phyloP scores from a whole-genome alignment of 2,113 vertebrate genomes.

The Donacobius atricapilla region DNA sequence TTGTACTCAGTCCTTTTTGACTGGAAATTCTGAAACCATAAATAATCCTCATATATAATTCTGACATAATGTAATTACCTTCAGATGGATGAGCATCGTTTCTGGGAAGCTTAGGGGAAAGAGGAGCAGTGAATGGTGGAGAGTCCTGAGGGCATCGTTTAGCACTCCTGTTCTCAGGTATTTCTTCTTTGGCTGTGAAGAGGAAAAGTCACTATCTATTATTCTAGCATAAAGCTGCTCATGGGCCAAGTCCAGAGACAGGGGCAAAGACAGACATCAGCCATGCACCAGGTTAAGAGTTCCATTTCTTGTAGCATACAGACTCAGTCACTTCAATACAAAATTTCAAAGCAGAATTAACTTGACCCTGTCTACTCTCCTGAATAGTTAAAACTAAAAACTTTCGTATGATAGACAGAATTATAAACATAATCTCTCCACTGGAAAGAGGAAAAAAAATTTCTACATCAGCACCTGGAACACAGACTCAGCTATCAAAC shows the following conservation, averaged over 20 bases:
- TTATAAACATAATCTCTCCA: background rate
- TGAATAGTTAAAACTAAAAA: background rate
- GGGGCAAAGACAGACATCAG: background rate
- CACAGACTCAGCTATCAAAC: background rate
- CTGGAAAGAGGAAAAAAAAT: background rate
- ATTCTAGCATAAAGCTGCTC: background rate
- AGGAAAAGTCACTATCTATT: background rate
- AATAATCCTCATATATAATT: conserved; percentile 18
- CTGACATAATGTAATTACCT: conserved; percentile 76
- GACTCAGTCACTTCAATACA: background rate
- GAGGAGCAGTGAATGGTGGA: conserved; percentile 78
- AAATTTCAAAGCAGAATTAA: background rate
- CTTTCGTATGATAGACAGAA: background rate
- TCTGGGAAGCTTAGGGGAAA: conserved; percentile 86
- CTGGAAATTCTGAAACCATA: conserved; percentile 23
- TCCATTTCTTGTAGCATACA: background rate
- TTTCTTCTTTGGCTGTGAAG: conserved; percentile 83
- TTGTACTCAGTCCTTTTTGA: background rate
- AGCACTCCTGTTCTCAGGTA: conserved; percentile 75
- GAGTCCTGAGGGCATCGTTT: conserved; percentile 84
- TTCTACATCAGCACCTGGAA: background rate
- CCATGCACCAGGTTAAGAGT: background rate
- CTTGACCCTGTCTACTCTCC: background rate
- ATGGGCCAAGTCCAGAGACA: background rate
- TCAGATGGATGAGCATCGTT: conserved; percentile 80